A percentile compares a stretch with the other conserved stretches of the same genome.
These are phyloP conservation scores for Ptycholaimellus sp. DNA, from an alignment of 2,888 invertebrate species.

Conservation along the genomic window DNA sequence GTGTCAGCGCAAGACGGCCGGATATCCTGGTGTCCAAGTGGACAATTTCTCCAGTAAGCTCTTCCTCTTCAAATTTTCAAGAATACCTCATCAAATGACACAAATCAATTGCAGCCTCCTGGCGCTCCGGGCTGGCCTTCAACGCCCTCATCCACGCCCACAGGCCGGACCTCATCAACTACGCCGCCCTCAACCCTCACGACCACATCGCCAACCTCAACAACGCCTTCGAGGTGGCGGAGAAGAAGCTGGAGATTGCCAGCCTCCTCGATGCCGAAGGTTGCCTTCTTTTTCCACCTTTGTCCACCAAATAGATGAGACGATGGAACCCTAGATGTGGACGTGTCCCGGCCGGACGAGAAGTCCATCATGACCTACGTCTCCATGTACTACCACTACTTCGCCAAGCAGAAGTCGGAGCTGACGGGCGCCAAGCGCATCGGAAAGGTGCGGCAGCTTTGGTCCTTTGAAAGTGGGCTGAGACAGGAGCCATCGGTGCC, in stretches of 20 bases:
- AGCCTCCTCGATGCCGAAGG: constrained; percentile 69
- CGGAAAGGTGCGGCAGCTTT: constrained; percentile 74
- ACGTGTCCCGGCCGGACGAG: constrained; percentile 76
- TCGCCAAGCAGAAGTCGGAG: constrained; percentile 94
- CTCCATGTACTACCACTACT: constrained; percentile 93
- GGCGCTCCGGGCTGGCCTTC: constrained; percentile 87
- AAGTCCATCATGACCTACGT: constrained; percentile 97
- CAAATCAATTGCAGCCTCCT: no score
- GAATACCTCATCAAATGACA: no score
- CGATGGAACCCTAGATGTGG: constrained; percentile 44
- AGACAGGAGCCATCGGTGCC: no score
- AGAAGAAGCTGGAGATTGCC: constrained; percentile 71
- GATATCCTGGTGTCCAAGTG: constrained; percentile 40
- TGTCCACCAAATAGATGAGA: background rate
- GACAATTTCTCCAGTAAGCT: constrained; percentile 36
- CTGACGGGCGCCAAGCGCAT: constrained; percentile 88
- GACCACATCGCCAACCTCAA: constrained; percentile 82
- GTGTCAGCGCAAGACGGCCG: constrained; percentile 93
- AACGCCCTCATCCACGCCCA: constrained; percentile 95
- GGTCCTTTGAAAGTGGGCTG: no score
- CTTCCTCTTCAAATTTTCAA: no score
- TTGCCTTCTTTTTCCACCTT: constrained; percentile 14
- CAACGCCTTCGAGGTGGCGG: constrained; percentile 85
- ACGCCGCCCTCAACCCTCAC: constrained; percentile 43
- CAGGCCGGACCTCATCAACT: constrained; percentile 61